phyloP scores from a whole-genome alignment of 2,797 vertebrate genomes.

The Phoxinus dragarum region DNA sequence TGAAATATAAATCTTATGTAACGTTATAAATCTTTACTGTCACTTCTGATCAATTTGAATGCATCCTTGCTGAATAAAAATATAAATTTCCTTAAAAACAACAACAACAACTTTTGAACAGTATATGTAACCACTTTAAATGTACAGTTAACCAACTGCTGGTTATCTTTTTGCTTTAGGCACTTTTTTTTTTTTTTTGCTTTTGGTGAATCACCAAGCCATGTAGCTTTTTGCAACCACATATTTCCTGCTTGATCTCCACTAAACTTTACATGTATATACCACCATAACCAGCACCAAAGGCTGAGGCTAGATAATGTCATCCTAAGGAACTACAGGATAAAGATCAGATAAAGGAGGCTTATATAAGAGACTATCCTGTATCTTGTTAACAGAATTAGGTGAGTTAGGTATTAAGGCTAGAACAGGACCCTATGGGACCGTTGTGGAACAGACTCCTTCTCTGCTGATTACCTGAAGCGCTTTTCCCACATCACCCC shows the following conservation, averaged over 20 bases:
- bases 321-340: conserved; percentile 25
- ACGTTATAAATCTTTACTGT: background rate
- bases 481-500: background rate
- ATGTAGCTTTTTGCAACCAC: background rate
- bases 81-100: background rate
- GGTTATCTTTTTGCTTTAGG: background rate
- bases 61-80: background rate
- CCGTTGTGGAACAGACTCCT: background rate
- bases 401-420: conserved; percentile 38
- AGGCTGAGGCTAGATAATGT: background rate
- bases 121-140: background rate
- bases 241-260: background rate
- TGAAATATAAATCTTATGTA: background rate
- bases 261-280: background rate
- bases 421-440: background rate
- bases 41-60: background rate
- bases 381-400: conserved; percentile 50
- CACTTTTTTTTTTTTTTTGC: background rate
- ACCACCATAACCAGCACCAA: background rate
- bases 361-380: conserved; percentile 32
- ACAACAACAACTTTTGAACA: background rate
- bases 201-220: background rate
- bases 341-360: conserved; percentile 20
- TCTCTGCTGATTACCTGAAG: background rate
- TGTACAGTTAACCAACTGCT: background rate